Conservation (phyloP, 2,888 invertebrate species). For the Baccha elongata region DNA sequence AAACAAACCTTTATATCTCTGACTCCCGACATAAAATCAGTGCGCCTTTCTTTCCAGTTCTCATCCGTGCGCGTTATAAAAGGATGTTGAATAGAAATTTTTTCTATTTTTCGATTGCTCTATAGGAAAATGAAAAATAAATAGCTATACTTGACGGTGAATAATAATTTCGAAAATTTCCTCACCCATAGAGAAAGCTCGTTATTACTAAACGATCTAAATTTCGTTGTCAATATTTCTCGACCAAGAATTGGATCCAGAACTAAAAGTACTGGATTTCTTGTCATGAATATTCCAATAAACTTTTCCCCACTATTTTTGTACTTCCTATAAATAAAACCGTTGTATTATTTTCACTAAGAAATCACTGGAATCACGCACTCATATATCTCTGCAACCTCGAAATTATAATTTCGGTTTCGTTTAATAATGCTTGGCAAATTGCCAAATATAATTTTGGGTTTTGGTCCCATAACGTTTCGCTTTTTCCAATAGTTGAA, state of each 20-base stretch:
- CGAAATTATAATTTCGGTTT: slow-evolving; percentile 20
- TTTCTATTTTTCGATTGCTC: slow-evolving; percentile 71
- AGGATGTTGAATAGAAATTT: slow-evolving; percentile 67
- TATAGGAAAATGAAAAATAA: slow-evolving; percentile 9
- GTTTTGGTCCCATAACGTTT: slow-evolving; percentile 41
- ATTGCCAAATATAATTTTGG: slow-evolving; percentile 19
- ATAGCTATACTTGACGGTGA: too few relatives aligned
- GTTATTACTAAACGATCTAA: slow-evolving; percentile 74
- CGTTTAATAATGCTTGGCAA: slow-evolving; percentile 30
- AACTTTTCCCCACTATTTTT: slow-evolving; percentile 63
- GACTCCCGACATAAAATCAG: slow-evolving; percentile 74
- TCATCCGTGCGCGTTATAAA: slow-evolving; percentile 2
- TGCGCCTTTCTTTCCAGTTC: slow-evolving; percentile 76
- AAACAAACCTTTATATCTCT: slow-evolving; percentile 50
- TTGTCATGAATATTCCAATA: slow-evolving; percentile 78
- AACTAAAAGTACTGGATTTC: slow-evolving; percentile 77
- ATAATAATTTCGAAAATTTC: too few relatives aligned
- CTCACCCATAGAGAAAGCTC: slow-evolving; percentile 58
- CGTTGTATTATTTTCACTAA: not conserved
- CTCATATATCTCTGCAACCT: slow-evolving; percentile 43
- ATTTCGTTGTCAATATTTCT: slow-evolving; percentile 76
- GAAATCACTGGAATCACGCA: too few relatives aligned
- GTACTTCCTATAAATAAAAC: slow-evolving; percentile 10
- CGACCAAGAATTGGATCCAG: slow-evolving; percentile 77
- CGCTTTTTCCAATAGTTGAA: slow-evolving; percentile 47